Conservation (phyloP, 2,888 invertebrate genomes). For the Melipona bicolor region DNA sequence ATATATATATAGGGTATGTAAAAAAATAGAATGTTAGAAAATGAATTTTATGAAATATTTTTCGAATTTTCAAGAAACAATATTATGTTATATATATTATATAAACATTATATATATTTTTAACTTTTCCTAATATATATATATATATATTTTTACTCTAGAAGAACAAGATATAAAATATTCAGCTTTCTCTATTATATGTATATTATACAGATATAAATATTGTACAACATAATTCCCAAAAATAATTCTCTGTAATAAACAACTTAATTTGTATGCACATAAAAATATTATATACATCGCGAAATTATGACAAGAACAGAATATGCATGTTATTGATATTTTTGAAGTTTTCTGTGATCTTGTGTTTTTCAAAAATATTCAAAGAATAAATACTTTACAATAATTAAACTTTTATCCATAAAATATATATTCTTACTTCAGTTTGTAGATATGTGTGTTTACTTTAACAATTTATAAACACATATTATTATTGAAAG, state of each 20-base stretch:
- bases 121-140: neutral
- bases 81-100: neutral
- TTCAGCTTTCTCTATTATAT: neutral
- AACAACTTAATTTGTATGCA: neutral
- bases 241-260: slow-evolving; percentile 1
- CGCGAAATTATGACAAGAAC: neutral
- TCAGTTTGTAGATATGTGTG: neutral
- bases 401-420: neutral
- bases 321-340: neutral
- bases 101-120: neutral
- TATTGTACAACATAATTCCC: neutral
- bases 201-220: neutral
- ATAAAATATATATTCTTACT: neutral
- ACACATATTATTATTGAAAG: neutral
- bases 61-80: neutral
- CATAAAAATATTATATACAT: neutral
- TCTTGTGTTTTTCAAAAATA: neutral
- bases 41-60: neutral
- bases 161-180: neutral
- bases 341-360: neutral
- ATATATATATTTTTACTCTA: neutral
- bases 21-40: neutral
- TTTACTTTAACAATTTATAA: neutral
- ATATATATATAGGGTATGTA: neutral
- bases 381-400: neutral